A percentile compares a stretch with the other conserved stretches of the same genome.
These are phyloP conservation scores for Heliconius hortense DNA, from an alignment of 2,888 invertebrate species.

Conservation along the genomic window DNA sequence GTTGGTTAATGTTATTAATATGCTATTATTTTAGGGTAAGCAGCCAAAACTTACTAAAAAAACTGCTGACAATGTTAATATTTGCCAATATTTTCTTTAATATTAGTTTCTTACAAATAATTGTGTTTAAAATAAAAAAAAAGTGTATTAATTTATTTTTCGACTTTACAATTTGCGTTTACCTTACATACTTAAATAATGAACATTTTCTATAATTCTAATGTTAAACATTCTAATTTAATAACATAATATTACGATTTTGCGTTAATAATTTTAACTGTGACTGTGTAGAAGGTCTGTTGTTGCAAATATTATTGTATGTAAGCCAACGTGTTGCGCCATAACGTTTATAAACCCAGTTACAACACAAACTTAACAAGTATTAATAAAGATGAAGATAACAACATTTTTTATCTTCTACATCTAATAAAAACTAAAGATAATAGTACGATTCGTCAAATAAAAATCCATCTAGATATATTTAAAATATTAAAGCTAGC, in stretches of 20 bases:
- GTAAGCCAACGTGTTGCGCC: conserved; percentile 38
- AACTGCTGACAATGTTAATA: not conserved
- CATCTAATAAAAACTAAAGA: conserved; percentile 9
- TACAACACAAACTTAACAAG: conserved; percentile 44
- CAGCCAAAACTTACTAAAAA: too few species aligned
- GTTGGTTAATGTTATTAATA: too few species aligned
- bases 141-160: not conserved
- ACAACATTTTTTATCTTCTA: conserved; percentile 10
- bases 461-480: not conserved
- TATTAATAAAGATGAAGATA: conserved; percentile 48
- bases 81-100: not conserved
- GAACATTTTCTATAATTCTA: not conserved
- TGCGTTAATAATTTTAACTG: conserved; percentile 9
- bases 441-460: too few species aligned
- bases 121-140: not conserved
- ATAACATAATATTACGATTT: not conserved
- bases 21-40: too few species aligned
- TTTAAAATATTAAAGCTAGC: not conserved
- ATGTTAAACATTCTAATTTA: not conserved
- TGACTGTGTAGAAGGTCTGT: conserved; percentile 12
- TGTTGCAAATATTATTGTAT: conserved; percentile 22
- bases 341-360: conserved; percentile 38
- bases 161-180: not conserved
- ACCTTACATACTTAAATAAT: not conserved
- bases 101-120: not conserved